Evolutionary conservation across 2,113 vertebrate genomes (phyloP), one percentile per base, ranked within the genome.

Genomic region (Xenus cinereus): DNA sequence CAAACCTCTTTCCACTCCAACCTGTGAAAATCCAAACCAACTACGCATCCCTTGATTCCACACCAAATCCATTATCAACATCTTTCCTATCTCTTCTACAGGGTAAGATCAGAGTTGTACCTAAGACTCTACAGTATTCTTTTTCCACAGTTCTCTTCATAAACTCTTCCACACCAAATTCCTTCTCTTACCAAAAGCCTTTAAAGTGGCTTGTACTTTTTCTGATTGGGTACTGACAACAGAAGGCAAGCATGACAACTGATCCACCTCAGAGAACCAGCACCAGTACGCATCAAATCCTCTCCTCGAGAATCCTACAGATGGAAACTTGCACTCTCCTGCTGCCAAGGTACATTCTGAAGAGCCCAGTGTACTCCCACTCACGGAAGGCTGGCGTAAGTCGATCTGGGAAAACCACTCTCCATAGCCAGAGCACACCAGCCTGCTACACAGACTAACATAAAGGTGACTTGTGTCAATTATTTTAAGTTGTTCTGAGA

Each of bases 81-180:
- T 3, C 19, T 66, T 74, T 85, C 33, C 18, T 26, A 21, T 59
- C 24, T 67, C n/a, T 67, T 86, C 45, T 10, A 57, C 7, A 62
- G 14, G 18, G 46, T 2, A 60, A 6, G 20, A 75, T 0, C 0
- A 0, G 17, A 84, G 12, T 6, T 72, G 20, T 37, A 54, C 7
- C 28, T 46, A 87, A n/a, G 37, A 69, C 20, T 72, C 26, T 0
- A 0, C 1, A 11, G 23, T 33, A 68, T 27, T 67, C 9, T 43
- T 63, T 41, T 27, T 73, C 43, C 77, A 64, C 23, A 51, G 20
- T 24, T 83, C 28, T 56, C 12, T 27, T 63, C 64, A 75, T 46
- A 26, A 84, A 19, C 2, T 63, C 24, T 43, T 74, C 46, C 11
- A 46, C 3, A 15, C 4, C 10, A 59, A 81, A 63, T 30, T 51